These are phyloP conservation scores for Pelusios castaneus DNA, from an alignment of 2,113 vertebrate genomes.

Conservation along the genomic window DNA sequence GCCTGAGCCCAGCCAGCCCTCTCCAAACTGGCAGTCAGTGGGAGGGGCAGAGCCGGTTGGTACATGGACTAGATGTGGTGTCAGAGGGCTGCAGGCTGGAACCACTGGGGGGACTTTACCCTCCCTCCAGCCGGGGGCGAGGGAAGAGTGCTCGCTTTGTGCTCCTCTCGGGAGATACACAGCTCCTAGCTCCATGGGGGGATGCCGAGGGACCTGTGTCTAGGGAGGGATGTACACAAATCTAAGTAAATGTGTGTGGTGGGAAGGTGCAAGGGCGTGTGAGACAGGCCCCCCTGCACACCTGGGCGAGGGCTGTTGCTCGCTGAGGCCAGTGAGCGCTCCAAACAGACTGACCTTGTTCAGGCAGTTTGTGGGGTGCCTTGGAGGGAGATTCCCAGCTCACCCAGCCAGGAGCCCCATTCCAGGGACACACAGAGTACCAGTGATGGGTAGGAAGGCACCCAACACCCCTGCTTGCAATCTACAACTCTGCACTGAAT, in stretches of 20 bases:
- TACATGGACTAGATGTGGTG: too few relatives aligned
- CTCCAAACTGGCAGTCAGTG: rapidly evolving
- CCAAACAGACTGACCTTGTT: too few relatives aligned
- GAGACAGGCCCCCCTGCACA: background rate
- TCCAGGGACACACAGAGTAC: background rate
- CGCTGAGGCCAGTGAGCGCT: too few relatives aligned
- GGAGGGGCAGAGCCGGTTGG: background rate
- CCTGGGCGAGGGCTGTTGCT: background rate
- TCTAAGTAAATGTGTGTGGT: background rate
- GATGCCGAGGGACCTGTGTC: background rate
- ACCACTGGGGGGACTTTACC: rapidly evolving
- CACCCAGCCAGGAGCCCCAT: background rate
- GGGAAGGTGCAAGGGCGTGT: background rate
- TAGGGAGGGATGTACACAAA: too few relatives aligned
- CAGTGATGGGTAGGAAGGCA: background rate
- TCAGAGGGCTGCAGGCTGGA: background rate
- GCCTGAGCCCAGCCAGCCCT: background rate
- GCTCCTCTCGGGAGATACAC: rapidly evolving
- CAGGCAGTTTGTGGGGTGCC: background rate
- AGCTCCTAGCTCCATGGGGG: rapidly evolving
- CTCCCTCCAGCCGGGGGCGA: background rate
- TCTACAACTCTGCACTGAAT: constrained; percentile 38
- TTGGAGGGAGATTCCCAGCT: background rate
- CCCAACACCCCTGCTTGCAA: background rate
- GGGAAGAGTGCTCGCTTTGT: rapidly evolving